These are phyloP conservation scores for Microcebus murinus DNA, from an alignment of 2,113 vertebrate species.

Conservation along the genomic window DNA sequence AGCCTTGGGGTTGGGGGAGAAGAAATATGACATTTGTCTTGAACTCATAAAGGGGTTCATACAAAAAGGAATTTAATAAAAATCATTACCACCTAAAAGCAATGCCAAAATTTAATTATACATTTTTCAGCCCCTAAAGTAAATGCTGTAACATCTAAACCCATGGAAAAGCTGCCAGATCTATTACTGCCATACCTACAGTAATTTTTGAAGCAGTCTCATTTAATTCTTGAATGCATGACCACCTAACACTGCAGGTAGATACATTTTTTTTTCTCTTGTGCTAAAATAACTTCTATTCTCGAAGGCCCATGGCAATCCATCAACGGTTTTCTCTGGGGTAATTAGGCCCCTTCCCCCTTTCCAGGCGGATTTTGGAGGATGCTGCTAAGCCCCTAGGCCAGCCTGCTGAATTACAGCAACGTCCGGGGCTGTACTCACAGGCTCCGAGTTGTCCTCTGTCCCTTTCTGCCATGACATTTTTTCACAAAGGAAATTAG, in stretches of 20 bases:
- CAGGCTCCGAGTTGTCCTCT: not conserved
- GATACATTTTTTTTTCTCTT: slow-evolving; percentile 7
- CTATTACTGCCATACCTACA: not conserved
- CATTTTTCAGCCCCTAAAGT: slow-evolving; percentile 59
- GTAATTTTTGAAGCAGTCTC: slow-evolving; percentile 43
- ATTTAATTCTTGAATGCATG: slow-evolving; percentile 60
- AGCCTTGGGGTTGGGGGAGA: not conserved
- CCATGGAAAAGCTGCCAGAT: slow-evolving; percentile 11
- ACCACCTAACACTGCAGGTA: slow-evolving; percentile 50
- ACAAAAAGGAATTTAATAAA: slow-evolving; percentile 75
- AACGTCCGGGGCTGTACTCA: not conserved
- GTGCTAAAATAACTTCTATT: slow-evolving; percentile 54
- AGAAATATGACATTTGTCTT: slow-evolving; percentile 69
- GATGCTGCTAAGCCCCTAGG: not conserved
- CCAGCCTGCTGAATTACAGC: not conserved
- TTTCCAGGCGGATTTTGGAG: not conserved
- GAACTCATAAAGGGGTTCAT: slow-evolving; percentile 71
- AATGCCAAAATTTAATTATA: slow-evolving; percentile 73
- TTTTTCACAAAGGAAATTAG: slow-evolving; percentile 77
- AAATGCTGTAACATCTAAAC: slow-evolving; percentile 49
- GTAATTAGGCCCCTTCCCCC: not conserved
- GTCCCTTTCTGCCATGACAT: slow-evolving; percentile 47
- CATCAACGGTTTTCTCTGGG: slow-evolving; percentile 6
- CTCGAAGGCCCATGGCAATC: slow-evolving; percentile 15
- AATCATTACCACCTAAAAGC: slow-evolving; percentile 70